Evolutionary conservation across 2,797 vertebrate genomes (phyloP).

Genomic region (Clarias pachynema): DNA sequence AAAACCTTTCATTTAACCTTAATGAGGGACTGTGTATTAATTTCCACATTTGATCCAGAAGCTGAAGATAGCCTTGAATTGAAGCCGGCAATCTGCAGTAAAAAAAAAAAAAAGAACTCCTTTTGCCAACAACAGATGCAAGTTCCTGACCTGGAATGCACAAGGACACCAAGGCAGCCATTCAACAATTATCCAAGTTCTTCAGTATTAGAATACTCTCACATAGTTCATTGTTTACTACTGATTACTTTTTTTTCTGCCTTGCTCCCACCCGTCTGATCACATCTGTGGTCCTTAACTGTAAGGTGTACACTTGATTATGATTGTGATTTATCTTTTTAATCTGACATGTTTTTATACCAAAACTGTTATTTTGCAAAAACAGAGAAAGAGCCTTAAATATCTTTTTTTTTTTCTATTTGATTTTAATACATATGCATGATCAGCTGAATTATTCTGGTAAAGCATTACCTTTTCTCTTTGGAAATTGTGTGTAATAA

Average conservation of each 20-base stretch:
- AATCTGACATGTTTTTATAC: background rate
- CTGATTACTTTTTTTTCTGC: background rate
- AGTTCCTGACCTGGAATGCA: background rate
- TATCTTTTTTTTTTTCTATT: conserved; percentile 33
- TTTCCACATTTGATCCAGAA: background rate
- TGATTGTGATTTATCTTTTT: background rate
- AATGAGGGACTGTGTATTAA: background rate
- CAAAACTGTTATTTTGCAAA: background rate
- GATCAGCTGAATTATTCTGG: conserved; percentile 14
- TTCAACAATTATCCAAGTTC: background rate
- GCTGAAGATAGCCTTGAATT: background rate
- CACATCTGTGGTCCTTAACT: background rate
- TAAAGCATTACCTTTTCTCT: background rate
- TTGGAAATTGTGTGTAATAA: conserved; percentile 16
- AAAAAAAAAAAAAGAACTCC: background rate
- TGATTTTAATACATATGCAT: conserved; percentile 56
- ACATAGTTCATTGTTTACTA: no score
- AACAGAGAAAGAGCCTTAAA: conserved; percentile 17
- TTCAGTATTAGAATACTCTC: background rate
- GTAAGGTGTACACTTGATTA: background rate
- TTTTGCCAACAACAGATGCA: conserved; percentile 2
- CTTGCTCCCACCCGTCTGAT: background rate
- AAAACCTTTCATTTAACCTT: background rate
- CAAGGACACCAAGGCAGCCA: background rate
- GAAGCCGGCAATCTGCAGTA: background rate